Evolutionary conservation across 2,888 invertebrate species (phyloP).

Genomic region (Drosophila peninsularis): DNA sequence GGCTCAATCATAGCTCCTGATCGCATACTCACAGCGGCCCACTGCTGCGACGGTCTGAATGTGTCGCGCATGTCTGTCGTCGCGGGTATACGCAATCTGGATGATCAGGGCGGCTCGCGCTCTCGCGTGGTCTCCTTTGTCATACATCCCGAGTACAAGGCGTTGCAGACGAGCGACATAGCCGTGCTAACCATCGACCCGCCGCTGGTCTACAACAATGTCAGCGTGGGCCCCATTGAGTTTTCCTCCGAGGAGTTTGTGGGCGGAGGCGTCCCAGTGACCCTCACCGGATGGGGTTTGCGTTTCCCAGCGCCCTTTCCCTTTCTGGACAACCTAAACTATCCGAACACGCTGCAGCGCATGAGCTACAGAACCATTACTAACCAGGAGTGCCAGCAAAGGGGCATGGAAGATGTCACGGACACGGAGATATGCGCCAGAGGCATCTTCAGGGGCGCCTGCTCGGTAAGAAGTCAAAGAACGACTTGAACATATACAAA

Average conservation of each 20-base stretch:
- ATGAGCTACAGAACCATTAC: constrained; percentile 80
- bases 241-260: constrained; percentile 57
- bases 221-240: constrained; percentile 84
- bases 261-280: constrained; percentile 71
- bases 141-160: constrained; percentile 81
- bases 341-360: constrained; percentile 77
- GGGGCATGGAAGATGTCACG: constrained; percentile 76
- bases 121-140: constrained; percentile 64
- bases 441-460: constrained; percentile 76
- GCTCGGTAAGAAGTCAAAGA: constrained; percentile 69
- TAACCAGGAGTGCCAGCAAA: constrained; percentile 73
- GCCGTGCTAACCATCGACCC: constrained; percentile 77
- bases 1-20: constrained; percentile 81
- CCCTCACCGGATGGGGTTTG: constrained; percentile 83
- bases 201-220: constrained; percentile 70
- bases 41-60: constrained; percentile 79
- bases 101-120: constrained; percentile 58
- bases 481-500: not conserved
- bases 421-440: constrained; percentile 82
- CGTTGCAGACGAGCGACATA: constrained; percentile 80
- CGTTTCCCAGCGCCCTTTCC: constrained; percentile 74
- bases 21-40: constrained; percentile 83
- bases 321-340: constrained; percentile 69
- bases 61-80: constrained; percentile 69
- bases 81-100: constrained; percentile 76